A percentile compares a stretch with the other conserved stretches of the same genome.
phyloP scores from a whole-genome alignment of 2,888 invertebrate genomes.

The Chrysodeixis includens region DNA sequence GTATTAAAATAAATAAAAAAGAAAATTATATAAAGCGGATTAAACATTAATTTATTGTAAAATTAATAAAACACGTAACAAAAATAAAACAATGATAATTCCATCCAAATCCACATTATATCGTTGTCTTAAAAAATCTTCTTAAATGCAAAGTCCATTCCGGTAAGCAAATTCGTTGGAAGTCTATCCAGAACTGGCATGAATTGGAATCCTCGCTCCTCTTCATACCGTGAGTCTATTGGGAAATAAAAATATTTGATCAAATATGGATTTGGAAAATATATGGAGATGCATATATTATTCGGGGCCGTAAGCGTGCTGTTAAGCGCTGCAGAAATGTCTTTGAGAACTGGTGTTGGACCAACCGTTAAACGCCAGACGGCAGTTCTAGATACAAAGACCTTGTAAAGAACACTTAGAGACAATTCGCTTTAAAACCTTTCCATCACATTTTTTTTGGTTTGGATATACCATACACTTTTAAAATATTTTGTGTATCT shows the following conservation, averaged over 20 bases:
- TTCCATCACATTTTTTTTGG: too few relatives aligned
- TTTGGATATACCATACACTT: too few relatives aligned
- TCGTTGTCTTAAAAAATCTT: constrained; percentile 66
- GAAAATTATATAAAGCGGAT: constrained; percentile 71
- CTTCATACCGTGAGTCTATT: constrained; percentile 88
- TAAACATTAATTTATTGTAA: constrained; percentile 79
- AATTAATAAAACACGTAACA: constrained; percentile 61
- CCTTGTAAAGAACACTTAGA: too few relatives aligned
- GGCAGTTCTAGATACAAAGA: not conserved
- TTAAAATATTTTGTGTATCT: too few relatives aligned
- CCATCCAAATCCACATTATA: constrained; percentile 82
- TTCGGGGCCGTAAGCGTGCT: constrained; percentile 47
- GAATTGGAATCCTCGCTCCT: constrained; percentile 65
- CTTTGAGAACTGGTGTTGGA: constrained; percentile 18
- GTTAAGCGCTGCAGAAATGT: constrained; percentile 32
- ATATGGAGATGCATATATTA: constrained; percentile 40
- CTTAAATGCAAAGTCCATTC: constrained; percentile 81
- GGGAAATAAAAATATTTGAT: constrained; percentile 78
- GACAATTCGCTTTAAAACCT: too few relatives aligned
- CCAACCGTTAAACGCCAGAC: constrained; percentile 7
- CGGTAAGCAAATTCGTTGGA: constrained; percentile 68
- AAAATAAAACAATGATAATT: constrained; percentile 74
- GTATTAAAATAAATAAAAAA: constrained; percentile 48
- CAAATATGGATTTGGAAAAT: constrained; percentile 85
- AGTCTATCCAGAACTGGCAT: constrained; percentile 57